These are phyloP conservation scores for Scaptomyza reducta DNA, from an alignment of 2,888 invertebrate genomes.

Conservation along the genomic window DNA sequence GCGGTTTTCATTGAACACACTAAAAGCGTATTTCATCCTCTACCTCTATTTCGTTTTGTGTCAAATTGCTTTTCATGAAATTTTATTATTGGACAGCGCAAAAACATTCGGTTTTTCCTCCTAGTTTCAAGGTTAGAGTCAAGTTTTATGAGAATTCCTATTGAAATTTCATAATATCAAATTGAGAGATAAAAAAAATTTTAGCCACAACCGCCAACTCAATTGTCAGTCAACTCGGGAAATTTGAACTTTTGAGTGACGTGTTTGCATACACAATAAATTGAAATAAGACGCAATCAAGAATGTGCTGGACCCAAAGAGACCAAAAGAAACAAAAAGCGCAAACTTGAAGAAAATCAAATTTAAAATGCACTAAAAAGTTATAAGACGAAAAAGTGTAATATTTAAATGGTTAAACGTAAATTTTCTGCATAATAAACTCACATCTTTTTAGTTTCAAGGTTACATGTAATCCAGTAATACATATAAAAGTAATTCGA, in stretches of 20 bases:
- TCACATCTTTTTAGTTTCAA: neutral
- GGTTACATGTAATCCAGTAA: constrained; percentile 18
- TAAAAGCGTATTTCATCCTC: too few species aligned
- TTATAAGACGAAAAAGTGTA: neutral
- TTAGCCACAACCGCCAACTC: constrained; percentile 5
- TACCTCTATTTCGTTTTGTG: neutral
- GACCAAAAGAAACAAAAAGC: constrained; percentile 24
- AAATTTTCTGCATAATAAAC: constrained; percentile 11
- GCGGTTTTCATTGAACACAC: too few species aligned
- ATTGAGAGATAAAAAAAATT: neutral
- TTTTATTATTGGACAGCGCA: constrained; percentile 7
- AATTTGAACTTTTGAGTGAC: constrained; percentile 50
- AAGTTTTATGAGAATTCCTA: too few species aligned
- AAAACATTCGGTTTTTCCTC: too few species aligned
- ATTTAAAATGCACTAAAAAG: neutral
- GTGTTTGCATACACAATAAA: constrained; percentile 29
- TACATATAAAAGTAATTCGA: constrained; percentile 38
- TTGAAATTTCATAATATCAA: too few species aligned
- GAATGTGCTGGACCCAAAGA: neutral
- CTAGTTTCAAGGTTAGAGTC: too few species aligned
- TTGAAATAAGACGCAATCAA: constrained; percentile 28
- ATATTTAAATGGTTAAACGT: too few species aligned
- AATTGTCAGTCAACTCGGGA: constrained; percentile 56
- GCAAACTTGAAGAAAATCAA: constrained; percentile 7
- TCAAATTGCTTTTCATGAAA: constrained; percentile 9